Base-by-base conservation (phyloP, 1,140 invertebrate genomes). In the Polyergus mexicanus region DNA sequence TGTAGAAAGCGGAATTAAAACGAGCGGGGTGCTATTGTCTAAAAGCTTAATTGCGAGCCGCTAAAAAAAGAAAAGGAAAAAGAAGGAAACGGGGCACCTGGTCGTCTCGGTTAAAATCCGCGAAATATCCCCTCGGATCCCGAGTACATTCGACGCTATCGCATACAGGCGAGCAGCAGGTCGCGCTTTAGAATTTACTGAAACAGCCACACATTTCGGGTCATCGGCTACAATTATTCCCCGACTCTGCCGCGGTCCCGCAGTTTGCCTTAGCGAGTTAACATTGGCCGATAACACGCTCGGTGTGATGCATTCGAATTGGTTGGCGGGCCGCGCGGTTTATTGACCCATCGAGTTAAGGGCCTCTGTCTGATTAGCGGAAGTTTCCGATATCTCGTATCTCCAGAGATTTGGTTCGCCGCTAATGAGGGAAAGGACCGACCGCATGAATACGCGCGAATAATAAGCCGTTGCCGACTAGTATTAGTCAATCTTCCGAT, bases 301-400 rank as follows among this genome's bases (percentile, higher is more conserved):
- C 72, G 65, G 60, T 44, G 85, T 68, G 78, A 74, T 71, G 63
- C 86, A 86, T 72, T 75, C 71, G 71, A 66, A 81, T 87, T 80
- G 69, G 69, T 38, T 41, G 56, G 41, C 56, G 65, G 41, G 47
- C 35, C 16, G 38, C 51, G 44, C 72, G 58, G 88, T 89, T 86
- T 90, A 90, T 90, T 90, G 89, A 90, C 88, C 88, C 74, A 90
- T 56, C 86, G 54, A 80, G 89, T 90, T 88, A 88, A 88, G 76
- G 83, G 88, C 86, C 16, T 77, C 77, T 76, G 84, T 63, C 89
- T 90, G 89, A 90, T 90, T 90, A 90, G 72, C 83, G 89, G 83
- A 90, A 90, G 88, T 90, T 90, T 90, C 86, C 88, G 88, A 90
- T 90, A 89, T 72, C 32, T 32, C 83, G 88, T 75, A 86, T 85